Base-by-base conservation (phyloP, 2,888 invertebrate species). In the Prosopocoilus inquinatus region DNA sequence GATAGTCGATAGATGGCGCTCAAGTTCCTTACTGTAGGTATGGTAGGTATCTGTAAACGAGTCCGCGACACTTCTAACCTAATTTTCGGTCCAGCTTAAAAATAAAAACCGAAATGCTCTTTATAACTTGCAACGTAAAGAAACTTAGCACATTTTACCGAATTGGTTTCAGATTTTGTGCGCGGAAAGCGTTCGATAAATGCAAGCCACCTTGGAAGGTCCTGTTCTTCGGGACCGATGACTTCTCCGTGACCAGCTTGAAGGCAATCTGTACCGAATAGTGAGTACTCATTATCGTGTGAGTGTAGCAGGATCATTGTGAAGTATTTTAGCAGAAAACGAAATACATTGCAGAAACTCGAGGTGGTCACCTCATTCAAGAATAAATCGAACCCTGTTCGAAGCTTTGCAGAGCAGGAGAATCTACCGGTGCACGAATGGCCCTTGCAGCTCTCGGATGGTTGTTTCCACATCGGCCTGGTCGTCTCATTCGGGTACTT, bases 401-500 rank as follows among this genome's bases (percentile, higher is more conserved):
- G 83, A 55, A 80, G 81, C 57, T 94, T 85, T 81, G 89, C 93
- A 0, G 70, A 77, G 16, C 67, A 82, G 13, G 79, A 86, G 66
- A 79, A 84, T 34, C 78, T 92, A 15, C 71, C 72, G 11, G 70
- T 87, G 12, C 80, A 86, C 64, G 71, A 80, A 57, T 95, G 94
- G 94, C 88, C 88, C 2, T 71, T 64, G 15, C 39, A 55, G 12
- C 8, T 62, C 74, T n/a, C 41, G 32, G 36, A 67, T 81, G 70
- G 74, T 9, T 76, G 81, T 49, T 95, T 88, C 79, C 89, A 96
- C 72, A 77, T 96, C 57, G 96, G 96, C 3, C 78, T 96, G 47
- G 91, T 97, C 28, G 94, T 92, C 1, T 96, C 96, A 0, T 97
- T 97, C 81, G 96, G 97, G 0, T 88, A 94, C 71, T 79, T 97